Evolutionary conservation across 2,888 invertebrate genomes (phyloP).

Genomic region (Lissonota sp.): DNA sequence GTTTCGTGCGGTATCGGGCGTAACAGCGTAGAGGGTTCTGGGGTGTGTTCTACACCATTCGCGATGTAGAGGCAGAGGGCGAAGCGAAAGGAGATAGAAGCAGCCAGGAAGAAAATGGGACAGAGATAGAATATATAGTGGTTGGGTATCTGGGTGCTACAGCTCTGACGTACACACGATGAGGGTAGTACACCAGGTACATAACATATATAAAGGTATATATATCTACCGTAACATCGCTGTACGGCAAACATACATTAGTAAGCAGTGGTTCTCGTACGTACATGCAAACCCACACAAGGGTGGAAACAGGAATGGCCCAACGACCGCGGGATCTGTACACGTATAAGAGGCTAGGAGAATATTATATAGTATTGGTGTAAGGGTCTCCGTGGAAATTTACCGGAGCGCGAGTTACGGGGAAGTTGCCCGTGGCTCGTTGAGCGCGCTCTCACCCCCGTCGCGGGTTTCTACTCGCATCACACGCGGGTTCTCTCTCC

Average conservation of each 20-base stretch:
- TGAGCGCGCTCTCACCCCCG: conserved; percentile 62
- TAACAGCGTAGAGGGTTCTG: conserved; percentile 13
- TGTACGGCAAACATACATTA: background rate
- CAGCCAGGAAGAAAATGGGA: conserved; percentile 5
- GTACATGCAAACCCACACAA: conserved; percentile 30
- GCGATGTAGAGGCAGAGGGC: conserved; percentile 5
- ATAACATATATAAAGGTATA: background rate
- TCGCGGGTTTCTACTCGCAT: conserved; percentile 69
- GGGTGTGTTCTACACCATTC: conserved; percentile 46
- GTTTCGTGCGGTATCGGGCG: conserved; percentile 10
- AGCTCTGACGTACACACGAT: conserved; percentile 57
- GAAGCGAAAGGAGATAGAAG: conserved; percentile 36
- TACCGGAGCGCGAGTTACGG: conserved; percentile 81
- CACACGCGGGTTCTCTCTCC: conserved; percentile 62
- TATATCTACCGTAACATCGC: background rate
- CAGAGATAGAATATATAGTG: conserved; percentile 42
- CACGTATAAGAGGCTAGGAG: background rate
- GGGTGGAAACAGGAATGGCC: conserved; percentile 34
- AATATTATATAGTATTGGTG: conserved; percentile 44
- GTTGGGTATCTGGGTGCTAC: conserved; percentile 44
- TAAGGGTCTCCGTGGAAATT: conserved; percentile 76
- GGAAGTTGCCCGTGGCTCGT: conserved; percentile 77
- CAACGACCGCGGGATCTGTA: conserved; percentile 27
- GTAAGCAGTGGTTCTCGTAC: conserved; percentile 8
- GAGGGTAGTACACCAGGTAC: conserved; percentile 33